Evolutionary conservation across 2,113 vertebrate genomes (phyloP), one percentile per base, ranked within the genome.

Genomic region (Ancistrus triradiatus): DNA sequence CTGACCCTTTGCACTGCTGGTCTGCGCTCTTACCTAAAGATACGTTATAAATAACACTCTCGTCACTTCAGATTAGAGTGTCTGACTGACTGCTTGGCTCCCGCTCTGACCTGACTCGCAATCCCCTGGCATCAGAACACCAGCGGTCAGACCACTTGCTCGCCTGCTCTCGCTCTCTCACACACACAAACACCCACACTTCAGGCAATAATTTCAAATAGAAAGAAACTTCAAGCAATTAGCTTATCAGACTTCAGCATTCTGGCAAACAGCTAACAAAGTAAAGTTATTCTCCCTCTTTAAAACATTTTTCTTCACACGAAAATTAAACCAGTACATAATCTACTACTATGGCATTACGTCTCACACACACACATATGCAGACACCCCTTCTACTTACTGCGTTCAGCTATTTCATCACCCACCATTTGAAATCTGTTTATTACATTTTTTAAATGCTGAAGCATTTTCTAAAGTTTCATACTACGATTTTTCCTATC

Each of bases 1-100:
- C 7, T 77, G 75, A 86, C 74, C 85, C 43, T 70, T 72, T 80
- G 68, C 65, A 78, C 79, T 58, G 50, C 48, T 80, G 73, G 63
- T 67, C 61, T 37, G 24, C 14, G 19, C 74, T 28, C 27, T 68
- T 74, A 77, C 77, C 76, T 83, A 81, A 78, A 78, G 72, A 79
- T 73, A 77, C 69, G 69, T 84, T 82, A 83, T 84, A 83, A 82
- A 85, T 82, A 88, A 84, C 78, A 70, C 69, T 76, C 79, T 63
- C 70, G 81, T 85, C 75, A 53, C 81, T 84, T 82, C 78, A 74
- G 70, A 85, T 86, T 83, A 86, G 72, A 80, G 62, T 63, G 65
- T 83, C 78, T 70, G 80, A 81, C 74, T 81, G 80, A 77, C 69
- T 77, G 73, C 70, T 70, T 77, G 78, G 74, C 80, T 83, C 76